Percentiles rank a stretch among this genome's conserved stretches.
These are phyloP conservation scores for Stegodyphus mimosarum DNA, from an alignment of 1,140 invertebrate species.

Conservation along the genomic window DNA sequence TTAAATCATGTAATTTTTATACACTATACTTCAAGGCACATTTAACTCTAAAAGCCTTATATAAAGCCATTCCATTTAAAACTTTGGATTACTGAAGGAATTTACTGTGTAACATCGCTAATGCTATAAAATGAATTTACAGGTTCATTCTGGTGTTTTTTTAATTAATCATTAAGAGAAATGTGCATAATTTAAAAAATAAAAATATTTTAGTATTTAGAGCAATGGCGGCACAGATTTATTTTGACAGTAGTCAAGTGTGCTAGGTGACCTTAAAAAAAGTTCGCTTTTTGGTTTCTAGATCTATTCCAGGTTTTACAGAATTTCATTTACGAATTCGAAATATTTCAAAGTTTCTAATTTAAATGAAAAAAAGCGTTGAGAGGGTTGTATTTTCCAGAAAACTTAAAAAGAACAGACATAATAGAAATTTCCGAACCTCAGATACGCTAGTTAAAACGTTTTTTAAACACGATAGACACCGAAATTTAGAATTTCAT, in stretches of 20 bases:
- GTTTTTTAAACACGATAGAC: not conserved
- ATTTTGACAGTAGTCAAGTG: constrained; percentile 3
- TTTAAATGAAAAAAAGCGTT: not conserved
- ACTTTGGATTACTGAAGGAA: too few species aligned
- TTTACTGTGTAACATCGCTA: too few species aligned
- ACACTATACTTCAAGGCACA: too few species aligned
- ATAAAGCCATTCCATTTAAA: too few species aligned
- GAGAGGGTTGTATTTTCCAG: not conserved
- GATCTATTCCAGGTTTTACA: not conserved
- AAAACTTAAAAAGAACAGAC: not conserved
- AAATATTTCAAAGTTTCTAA: constrained; percentile 10
- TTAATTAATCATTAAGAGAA: not conserved
- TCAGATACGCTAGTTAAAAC: not conserved
- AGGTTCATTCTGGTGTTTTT: not conserved
- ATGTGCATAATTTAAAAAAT: not conserved
- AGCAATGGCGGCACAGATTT: constrained; percentile 47
- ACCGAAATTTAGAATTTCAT: not conserved
- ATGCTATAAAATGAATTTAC: too few species aligned
- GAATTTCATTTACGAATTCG: not conserved
- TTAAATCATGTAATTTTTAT: too few species aligned
- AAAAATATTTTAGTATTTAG: not conserved
- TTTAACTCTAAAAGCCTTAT: too few species aligned
- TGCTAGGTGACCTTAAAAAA: constrained; percentile 48
- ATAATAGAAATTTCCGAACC: not conserved
- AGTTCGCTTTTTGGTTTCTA: constrained; percentile 4